These are phyloP conservation scores for Vulpes ferrilata DNA, from an alignment of 2,113 vertebrate species.

Conservation along the genomic window DNA sequence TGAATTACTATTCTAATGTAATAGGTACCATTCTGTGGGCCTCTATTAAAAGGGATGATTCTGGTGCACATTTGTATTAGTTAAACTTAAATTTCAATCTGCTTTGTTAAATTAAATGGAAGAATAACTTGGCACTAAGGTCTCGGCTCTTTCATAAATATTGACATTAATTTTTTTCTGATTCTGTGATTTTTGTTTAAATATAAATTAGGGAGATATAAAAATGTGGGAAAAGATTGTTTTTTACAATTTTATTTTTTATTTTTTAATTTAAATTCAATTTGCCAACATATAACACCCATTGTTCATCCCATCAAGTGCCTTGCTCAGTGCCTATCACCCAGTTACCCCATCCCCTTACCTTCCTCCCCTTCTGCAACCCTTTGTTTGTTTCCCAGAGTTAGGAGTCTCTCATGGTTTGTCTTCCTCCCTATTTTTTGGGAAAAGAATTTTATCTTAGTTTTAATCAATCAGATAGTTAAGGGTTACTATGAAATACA, in stretches of 20 bases:
- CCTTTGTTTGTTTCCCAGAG: no score
- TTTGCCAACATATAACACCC: no score
- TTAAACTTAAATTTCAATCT: slow-evolving; percentile 9
- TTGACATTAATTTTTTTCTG: not conserved
- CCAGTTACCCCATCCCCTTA: no score
- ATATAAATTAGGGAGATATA: not conserved
- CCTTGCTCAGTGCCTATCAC: no score
- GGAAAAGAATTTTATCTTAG: slow-evolving; percentile 31
- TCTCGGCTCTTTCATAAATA: slow-evolving; percentile 45
- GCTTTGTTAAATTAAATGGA: not conserved
- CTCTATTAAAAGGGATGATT: slow-evolving; percentile 42
- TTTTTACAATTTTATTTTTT: no score
- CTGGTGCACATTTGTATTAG: slow-evolving; percentile 6
- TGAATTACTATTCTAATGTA: slow-evolving; percentile 44
- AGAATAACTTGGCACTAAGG: not conserved
- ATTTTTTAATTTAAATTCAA: no score
- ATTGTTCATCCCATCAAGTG: no score
- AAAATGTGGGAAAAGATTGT: not conserved
- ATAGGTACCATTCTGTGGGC: slow-evolving; percentile 39
- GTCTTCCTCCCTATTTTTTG: no score
- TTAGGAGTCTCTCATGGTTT: no score
- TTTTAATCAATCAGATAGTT: slow-evolving; percentile 5
- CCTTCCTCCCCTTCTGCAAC: no score
- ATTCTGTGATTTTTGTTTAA: slow-evolving; percentile 32
- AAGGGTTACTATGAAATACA: not conserved